Evolutionary conservation across 2,888 invertebrate species (phyloP).

Genomic region (Dromius quadrimaculatus): DNA sequence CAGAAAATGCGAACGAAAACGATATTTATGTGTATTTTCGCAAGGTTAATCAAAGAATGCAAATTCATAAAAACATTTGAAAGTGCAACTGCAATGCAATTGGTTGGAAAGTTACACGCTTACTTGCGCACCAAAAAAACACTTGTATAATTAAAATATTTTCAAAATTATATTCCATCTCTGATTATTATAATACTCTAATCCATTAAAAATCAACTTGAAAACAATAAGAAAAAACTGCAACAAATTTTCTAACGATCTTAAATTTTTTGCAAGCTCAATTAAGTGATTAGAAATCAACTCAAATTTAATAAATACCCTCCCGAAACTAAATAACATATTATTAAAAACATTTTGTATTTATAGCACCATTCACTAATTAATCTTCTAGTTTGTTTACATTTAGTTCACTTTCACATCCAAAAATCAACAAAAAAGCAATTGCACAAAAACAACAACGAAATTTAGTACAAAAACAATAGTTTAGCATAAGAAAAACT

Average conservation of each 20-base stretch:
- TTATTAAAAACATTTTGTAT: conserved; percentile 4
- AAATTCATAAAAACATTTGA: conserved; percentile 20
- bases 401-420: conserved; percentile 12
- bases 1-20: conserved; percentile 8
- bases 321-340: too few species aligned
- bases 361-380: not conserved
- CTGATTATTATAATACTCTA: too few species aligned
- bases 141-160: too few species aligned
- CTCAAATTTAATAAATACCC: too few species aligned
- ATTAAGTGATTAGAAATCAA: too few species aligned
- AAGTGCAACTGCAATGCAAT: conserved; percentile 17
- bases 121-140: too few species aligned
- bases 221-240: too few species aligned
- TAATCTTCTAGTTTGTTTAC: conserved; percentile 3
- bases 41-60: not conserved
- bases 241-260: too few species aligned
- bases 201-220: too few species aligned
- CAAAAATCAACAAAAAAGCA: conserved; percentile 20
- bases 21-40: not conserved
- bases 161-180: too few species aligned
- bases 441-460: not conserved
- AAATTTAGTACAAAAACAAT: conserved; percentile 34
- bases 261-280: too few species aligned
- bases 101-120: conserved; percentile 17
- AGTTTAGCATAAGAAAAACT: conserved; percentile 9